These are phyloP conservation scores for Champsocephalus esox DNA, from an alignment of 2,797 vertebrate species.

Conservation along the genomic window DNA sequence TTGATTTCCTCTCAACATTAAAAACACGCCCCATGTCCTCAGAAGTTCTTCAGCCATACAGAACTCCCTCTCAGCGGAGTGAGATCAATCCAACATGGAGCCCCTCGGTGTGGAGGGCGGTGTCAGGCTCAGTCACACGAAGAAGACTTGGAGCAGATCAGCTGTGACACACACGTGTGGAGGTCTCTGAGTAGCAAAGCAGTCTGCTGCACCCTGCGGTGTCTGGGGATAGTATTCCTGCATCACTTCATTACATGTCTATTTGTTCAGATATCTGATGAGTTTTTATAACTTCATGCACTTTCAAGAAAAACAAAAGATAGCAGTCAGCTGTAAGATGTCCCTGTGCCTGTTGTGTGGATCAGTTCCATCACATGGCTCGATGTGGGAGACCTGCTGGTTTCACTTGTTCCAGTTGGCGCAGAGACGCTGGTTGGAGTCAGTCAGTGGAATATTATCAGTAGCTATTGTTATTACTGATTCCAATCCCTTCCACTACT, in stretches of 20 bases:
- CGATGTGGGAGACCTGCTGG: neutral
- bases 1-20: constrained; percentile 5
- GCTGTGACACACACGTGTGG: neutral
- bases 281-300: too few species aligned
- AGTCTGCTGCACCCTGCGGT: too few species aligned
- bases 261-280: too few species aligned
- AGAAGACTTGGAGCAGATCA: neutral
- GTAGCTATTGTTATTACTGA: too few species aligned
- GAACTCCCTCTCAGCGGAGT: constrained; percentile 2
- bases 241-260: neutral
- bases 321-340: too few species aligned
- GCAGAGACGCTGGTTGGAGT: too few species aligned
- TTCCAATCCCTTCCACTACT: too few species aligned
- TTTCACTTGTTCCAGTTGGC: neutral
- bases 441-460: too few species aligned
- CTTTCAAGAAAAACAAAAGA: too few species aligned
- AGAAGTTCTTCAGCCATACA: neutral
- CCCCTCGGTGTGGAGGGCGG: neutral
- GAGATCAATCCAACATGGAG: neutral
- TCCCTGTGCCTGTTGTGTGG: too few species aligned
- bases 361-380: neutral
- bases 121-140: neutral
- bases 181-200: too few species aligned
- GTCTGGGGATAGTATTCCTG: too few species aligned
- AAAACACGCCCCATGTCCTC: neutral